Conservation (phyloP, 1,140 invertebrate genomes). For the Carposina sasakii region DNA sequence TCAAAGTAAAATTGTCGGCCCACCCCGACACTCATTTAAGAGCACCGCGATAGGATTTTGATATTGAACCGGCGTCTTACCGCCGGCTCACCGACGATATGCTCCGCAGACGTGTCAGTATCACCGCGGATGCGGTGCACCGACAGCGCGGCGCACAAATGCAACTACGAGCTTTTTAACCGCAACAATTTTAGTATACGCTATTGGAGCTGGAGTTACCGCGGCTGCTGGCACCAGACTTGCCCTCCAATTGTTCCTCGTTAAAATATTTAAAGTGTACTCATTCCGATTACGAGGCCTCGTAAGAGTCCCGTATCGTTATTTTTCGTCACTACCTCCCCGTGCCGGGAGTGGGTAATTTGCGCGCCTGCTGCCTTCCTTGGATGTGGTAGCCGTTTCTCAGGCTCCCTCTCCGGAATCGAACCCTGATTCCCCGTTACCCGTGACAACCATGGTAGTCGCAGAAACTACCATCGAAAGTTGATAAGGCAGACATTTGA, state of each 20-base stretch:
- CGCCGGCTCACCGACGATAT: constrained; percentile 59
- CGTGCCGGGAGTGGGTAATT: constrained; percentile 85
- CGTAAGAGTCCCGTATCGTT: constrained; percentile 82
- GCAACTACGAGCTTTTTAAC: constrained; percentile 84
- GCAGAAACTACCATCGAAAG: constrained; percentile 81
- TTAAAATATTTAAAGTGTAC: constrained; percentile 88
- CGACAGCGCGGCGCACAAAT: constrained; percentile 75
- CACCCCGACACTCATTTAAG: constrained; percentile 77
- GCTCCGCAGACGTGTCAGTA: constrained; percentile 43
- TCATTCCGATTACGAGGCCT: constrained; percentile 87
- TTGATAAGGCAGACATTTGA: constrained; percentile 89
- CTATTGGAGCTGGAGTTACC: constrained; percentile 90
- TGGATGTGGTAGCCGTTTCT: constrained; percentile 91
- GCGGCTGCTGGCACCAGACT: constrained; percentile 89
- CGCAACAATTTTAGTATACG: constrained; percentile 87
- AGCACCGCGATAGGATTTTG: constrained; percentile 73
- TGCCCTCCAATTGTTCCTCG: constrained; percentile 88
- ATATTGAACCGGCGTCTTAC: constrained; percentile 58
- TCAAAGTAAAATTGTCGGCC: constrained; percentile 83
- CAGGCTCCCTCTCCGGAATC: constrained; percentile 85
- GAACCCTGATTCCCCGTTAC: constrained; percentile 77
- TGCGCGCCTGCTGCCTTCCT: constrained; percentile 89
- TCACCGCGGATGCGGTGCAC: neutral
- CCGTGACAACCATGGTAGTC: constrained; percentile 84
- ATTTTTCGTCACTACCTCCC: constrained; percentile 87